Base-by-base conservation (phyloP, 2,797 vertebrate genomes). In the Halcyon badia region DNA sequence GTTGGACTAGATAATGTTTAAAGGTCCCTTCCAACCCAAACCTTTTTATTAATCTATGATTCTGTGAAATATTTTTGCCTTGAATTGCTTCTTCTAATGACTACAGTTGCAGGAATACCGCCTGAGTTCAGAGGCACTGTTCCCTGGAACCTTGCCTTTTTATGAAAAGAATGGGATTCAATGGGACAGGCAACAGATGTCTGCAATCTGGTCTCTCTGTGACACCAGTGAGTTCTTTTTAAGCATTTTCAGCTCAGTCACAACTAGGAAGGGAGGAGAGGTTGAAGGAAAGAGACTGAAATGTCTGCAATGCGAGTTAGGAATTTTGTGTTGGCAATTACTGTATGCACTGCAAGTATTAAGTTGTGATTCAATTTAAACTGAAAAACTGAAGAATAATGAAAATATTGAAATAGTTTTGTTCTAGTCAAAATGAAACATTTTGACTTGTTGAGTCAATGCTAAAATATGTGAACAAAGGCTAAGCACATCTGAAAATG, bases 141-240 rank as follows among this genome's bases (percentile, higher is more conserved):
- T 90, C 64, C 66, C 90, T 87, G 90, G 28, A 93, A 66, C n/a
- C 51, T 87, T 93, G 72, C 19, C 14, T 39, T 66, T 64, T 89
- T 33, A 64, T 37, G 51, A 73, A 93, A 73, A 89, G 48, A 48
- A 89, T 21, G 5, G 39, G 52, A 68, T 87, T 96, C 78, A 77
- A 9, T 15, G 44, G 90, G 56, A 95, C 60, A 95, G 88, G 57
- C 87, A 91, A 89, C 82, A 94, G 77, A 96, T 96, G 81, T 72
- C 52, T 96, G 64, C 83, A 96, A 66, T 84, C 71, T 89, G 81
- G 83, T 94, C 52, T 95, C 92, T 92, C 92, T 9, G 18, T 87
- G 76, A 79, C 61, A 21, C 24, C 64, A 56, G 37, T 35, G 33
- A 62, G 51, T 33, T 84, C 62, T 62, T 79, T 87, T 39, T 28